Evolutionary conservation across 2,797 vertebrate species (phyloP).

Genomic region (Xenentodon cancila): DNA sequence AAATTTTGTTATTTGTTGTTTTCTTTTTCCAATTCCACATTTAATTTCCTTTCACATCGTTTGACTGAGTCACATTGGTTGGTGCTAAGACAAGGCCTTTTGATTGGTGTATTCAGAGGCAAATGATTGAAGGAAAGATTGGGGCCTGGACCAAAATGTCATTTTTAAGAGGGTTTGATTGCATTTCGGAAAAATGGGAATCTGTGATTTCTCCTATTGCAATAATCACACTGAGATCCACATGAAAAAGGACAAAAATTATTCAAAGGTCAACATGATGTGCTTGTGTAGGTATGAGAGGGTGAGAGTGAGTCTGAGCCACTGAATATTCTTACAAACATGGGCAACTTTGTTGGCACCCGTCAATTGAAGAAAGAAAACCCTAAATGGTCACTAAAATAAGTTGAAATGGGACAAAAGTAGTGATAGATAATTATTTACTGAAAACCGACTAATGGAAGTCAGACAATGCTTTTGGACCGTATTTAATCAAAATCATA

Average conservation of each 20-base stretch:
- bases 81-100: slow-evolving; percentile 67
- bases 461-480: too few species aligned
- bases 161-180: slow-evolving; percentile 79
- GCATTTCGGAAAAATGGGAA: slow-evolving; percentile 73
- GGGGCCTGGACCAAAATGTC: slow-evolving; percentile 76
- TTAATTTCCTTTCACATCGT: slow-evolving; percentile 75
- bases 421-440: too few species aligned
- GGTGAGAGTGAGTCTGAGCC: slow-evolving; percentile 9
- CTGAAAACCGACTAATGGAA: too few species aligned
- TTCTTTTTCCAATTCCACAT: slow-evolving; percentile 74
- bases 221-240: slow-evolving; percentile 73
- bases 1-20: slow-evolving; percentile 68
- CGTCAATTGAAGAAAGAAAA: too few species aligned
- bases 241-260: slow-evolving; percentile 50
- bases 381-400: too few species aligned
- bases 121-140: slow-evolving; percentile 78
- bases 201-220: slow-evolving; percentile 59
- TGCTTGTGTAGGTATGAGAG: not conserved
- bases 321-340: slow-evolving; percentile 1
- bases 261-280: slow-evolving; percentile 22
- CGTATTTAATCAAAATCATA: too few species aligned
- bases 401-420: too few species aligned
- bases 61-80: slow-evolving; percentile 72
- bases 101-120: slow-evolving; percentile 79
- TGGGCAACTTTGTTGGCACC: too few species aligned